Evolutionary conservation across 2,888 invertebrate genomes (phyloP).

Genomic region (Vandiemenella viatica): DNA sequence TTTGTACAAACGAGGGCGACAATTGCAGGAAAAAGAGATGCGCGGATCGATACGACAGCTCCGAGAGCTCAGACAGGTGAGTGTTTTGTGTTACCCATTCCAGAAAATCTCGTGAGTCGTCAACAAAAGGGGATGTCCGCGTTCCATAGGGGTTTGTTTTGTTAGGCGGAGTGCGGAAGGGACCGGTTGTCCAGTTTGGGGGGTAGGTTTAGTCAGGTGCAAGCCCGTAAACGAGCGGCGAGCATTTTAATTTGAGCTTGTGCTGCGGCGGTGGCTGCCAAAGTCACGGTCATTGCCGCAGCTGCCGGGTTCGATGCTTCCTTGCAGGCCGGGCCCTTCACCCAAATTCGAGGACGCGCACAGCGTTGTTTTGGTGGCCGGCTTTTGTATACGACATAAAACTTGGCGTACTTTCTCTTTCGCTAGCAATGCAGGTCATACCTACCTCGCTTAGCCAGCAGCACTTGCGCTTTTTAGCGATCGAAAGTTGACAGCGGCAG

Average conservation of each 20-base stretch:
- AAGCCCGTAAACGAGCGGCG: no score
- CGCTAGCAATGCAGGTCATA: background rate
- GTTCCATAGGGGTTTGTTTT: no score
- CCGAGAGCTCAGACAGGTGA: conserved; percentile 88
- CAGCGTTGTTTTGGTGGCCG: background rate
- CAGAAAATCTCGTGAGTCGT: background rate
- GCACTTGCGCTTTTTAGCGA: no score
- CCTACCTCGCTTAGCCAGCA: no score
- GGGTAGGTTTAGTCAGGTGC: background rate
- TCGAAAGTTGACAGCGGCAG: no score
- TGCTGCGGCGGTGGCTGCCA: no score
- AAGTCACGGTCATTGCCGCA: conserved; percentile 13
- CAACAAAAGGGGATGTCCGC: no score
- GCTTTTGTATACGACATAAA: background rate
- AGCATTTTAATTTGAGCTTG: no score
- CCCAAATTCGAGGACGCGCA: conserved; percentile 7
- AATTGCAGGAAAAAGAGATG: conserved; percentile 65
- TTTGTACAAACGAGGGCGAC: conserved; percentile 19
- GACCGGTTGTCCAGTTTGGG: background rate
- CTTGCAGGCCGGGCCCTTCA: conserved; percentile 14
- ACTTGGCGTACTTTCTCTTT: background rate
- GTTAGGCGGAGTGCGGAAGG: no score
- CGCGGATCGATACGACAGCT: conserved; percentile 83
- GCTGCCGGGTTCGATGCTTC: conserved; percentile 1
- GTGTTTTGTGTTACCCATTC: conserved; percentile 20